These are phyloP conservation scores for Drosophila maculinotata DNA, from an alignment of 2,888 invertebrate genomes.

Conservation along the genomic window DNA sequence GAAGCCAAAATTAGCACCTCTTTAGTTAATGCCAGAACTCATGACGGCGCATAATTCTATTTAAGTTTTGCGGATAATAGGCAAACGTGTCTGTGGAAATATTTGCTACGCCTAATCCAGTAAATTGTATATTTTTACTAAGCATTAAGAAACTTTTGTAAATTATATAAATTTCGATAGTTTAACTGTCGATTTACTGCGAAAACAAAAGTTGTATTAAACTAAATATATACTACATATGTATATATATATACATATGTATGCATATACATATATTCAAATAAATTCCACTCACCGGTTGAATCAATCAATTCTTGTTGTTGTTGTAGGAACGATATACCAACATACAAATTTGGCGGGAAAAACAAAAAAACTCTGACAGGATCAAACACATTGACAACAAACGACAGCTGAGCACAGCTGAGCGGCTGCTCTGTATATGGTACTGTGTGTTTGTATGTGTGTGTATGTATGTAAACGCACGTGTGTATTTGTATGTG, in stretches of 20 bases:
- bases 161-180: conserved; percentile 20
- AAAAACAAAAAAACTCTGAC: conserved; percentile 50
- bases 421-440: conserved; percentile 51
- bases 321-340: conserved; percentile 17
- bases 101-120: conserved; percentile 19
- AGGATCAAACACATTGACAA: conserved; percentile 66
- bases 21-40: conserved; percentile 18
- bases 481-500: conserved; percentile 46
- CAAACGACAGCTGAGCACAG: conserved; percentile 74
- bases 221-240: conserved; percentile 17
- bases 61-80: conserved; percentile 18
- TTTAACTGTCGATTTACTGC: conserved; percentile 47
- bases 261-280: conserved; percentile 5
- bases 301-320: conserved; percentile 44
- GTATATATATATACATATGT: conserved; percentile 3
- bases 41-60: conserved; percentile 35
- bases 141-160: conserved; percentile 19
- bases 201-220: conserved; percentile 42
- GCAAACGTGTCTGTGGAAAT: conserved; percentile 39
- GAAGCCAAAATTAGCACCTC: conserved; percentile 42
- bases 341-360: conserved; percentile 34
- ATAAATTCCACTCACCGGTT: conserved; percentile 55
- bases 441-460: conserved; percentile 20
- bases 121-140: conserved; percentile 28
- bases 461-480: conserved; percentile 29